Conservation (phyloP, 2,888 invertebrate genomes). For the Oligia strigilis region DNA sequence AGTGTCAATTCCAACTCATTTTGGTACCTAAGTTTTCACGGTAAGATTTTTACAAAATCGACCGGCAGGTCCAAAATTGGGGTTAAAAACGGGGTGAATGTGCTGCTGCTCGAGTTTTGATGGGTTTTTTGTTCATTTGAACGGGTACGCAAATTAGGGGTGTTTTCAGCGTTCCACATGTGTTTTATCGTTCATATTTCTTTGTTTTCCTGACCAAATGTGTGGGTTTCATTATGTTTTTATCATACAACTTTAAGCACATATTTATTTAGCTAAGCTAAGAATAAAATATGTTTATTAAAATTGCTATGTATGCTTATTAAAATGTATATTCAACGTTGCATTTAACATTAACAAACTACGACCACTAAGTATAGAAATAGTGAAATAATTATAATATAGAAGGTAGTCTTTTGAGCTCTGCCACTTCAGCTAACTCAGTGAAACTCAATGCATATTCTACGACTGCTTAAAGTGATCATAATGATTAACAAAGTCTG, state of each 20-base stretch:
- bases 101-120: conserved; percentile 22
- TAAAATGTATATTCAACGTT: not conserved
- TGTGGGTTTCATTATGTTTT: not conserved
- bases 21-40: no score
- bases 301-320: not conserved
- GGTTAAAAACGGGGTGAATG: conserved; percentile 24
- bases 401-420: conserved; percentile 10
- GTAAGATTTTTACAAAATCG: no score
- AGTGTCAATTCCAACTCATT: no score
- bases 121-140: conserved; percentile 13
- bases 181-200: no score
- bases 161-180: not conserved
- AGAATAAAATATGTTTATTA: not conserved
- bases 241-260: not conserved
- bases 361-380: not conserved
- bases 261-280: not conserved
- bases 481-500: conserved; percentile 38
- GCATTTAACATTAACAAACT: not conserved
- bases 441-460: conserved; percentile 57
- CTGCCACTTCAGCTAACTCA: conserved; percentile 4
- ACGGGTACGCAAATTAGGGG: not conserved
- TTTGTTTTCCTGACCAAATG: not conserved
- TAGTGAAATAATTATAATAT: not conserved
- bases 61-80: not conserved
- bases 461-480: conserved; percentile 45